Conservation (phyloP, 2,113 vertebrate species). For the Pterocles burchelli region DNA sequence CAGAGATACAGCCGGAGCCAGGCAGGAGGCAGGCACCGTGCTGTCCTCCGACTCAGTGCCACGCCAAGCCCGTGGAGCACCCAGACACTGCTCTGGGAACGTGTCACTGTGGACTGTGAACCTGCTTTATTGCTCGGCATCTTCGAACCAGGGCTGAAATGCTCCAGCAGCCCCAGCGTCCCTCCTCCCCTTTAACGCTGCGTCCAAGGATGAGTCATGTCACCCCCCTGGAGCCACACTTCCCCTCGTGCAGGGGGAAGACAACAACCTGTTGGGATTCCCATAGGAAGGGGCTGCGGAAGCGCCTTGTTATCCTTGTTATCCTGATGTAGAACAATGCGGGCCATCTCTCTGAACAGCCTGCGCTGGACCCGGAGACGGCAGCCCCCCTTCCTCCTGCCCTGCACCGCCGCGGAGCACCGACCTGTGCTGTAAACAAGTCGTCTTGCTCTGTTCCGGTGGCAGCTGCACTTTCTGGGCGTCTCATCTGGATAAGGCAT, state of each 20-base stretch:
- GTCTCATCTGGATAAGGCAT: constrained; percentile 4
- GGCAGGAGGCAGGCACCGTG: background rate
- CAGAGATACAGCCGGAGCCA: too few species aligned
- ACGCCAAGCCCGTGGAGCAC: fast-evolving
- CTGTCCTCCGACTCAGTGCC: background rate
- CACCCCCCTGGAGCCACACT: background rate
- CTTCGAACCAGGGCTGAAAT: background rate
- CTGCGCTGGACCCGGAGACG: fast-evolving
- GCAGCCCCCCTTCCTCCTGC: constrained; percentile 28
- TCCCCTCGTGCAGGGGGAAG: background rate
- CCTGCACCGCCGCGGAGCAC: fast-evolving
- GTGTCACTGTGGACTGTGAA: background rate
- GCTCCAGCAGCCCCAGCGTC: background rate
- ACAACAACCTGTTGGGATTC: background rate
- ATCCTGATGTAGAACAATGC: constrained; percentile 30
- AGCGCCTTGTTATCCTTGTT: constrained; percentile 28
- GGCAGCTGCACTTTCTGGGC: background rate
- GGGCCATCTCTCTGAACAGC: background rate
- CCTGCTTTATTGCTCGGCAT: background rate
- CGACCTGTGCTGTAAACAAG: constrained; percentile 5
- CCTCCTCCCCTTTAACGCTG: background rate
- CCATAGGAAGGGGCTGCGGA: constrained; percentile 28
- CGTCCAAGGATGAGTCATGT: fast-evolving
- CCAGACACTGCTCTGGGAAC: background rate
- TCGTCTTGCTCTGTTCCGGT: background rate